Conservation (phyloP, 2,797 vertebrate species). For the Diplodus sargus region DNA sequence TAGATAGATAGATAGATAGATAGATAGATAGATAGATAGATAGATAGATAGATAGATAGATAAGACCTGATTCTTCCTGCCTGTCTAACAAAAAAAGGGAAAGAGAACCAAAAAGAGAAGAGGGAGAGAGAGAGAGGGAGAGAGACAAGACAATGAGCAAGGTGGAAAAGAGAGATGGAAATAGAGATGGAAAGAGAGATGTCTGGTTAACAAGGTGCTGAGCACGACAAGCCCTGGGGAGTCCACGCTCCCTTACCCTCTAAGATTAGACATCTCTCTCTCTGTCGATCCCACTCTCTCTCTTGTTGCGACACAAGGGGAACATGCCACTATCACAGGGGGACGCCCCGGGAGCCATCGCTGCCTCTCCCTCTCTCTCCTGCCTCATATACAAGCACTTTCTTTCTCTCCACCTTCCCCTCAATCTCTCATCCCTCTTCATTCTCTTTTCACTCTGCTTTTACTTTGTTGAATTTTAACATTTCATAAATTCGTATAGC, state of each 20-base stretch:
- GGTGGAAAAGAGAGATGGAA: slow-evolving; percentile 43
- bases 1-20: slow-evolving; percentile 25
- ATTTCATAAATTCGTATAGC: neutral
- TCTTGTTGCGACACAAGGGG: slow-evolving; percentile 76
- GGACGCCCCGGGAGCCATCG: slow-evolving; percentile 57
- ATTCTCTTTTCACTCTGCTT: neutral
- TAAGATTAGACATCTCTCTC: slow-evolving; percentile 90
- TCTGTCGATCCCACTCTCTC: slow-evolving; percentile 80
- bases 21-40: slow-evolving; percentile 18
- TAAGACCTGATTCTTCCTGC: slow-evolving; percentile 19
- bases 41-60: slow-evolving; percentile 22
- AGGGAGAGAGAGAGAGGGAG: neutral
- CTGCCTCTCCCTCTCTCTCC: slow-evolving; percentile 59
- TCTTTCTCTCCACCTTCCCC: slow-evolving; percentile 7
- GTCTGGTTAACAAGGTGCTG: slow-evolving; percentile 89
- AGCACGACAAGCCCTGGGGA: slow-evolving; percentile 87
- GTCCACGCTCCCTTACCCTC: slow-evolving; percentile 81
- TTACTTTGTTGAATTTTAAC: neutral
- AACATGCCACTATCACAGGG: slow-evolving; percentile 75
- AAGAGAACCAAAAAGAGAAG: neutral
- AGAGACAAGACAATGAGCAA: neutral
- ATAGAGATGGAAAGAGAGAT: slow-evolving; percentile 79
- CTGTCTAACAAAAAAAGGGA: slow-evolving; percentile 24
- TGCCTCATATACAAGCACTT: slow-evolving; percentile 38
- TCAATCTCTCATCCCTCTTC: slow-evolving; percentile 54